Conservation (phyloP, 2,888 invertebrate species). For the Parelbella ahira region DNA sequence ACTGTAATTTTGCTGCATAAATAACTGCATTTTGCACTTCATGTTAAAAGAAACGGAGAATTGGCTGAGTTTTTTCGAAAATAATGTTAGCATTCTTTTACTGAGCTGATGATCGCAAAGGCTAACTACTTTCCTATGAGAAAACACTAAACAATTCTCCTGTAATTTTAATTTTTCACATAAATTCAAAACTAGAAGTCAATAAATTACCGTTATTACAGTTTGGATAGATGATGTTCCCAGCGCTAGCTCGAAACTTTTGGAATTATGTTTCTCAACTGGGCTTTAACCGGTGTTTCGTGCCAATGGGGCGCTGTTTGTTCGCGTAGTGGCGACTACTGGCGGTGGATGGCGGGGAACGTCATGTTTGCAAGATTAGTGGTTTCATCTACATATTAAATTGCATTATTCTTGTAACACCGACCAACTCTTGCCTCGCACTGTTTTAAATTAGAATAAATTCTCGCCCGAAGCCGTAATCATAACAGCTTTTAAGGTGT, state of each 20-base stretch:
- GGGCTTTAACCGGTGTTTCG: slow-evolving; percentile 27
- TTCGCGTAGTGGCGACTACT: slow-evolving; percentile 4
- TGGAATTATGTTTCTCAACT: slow-evolving; percentile 28
- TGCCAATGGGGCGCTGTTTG: slow-evolving; percentile 29
- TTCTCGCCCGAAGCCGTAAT: slow-evolving; percentile 19
- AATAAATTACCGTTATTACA: slow-evolving; percentile 34
- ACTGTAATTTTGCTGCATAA: too few relatives aligned
- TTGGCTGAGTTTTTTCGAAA: too few relatives aligned
- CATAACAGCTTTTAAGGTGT: slow-evolving; percentile 23
- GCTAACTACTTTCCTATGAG: neutral
- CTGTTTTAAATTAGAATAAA: slow-evolving; percentile 26
- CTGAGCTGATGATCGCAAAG: too few relatives aligned
- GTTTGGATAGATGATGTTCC: slow-evolving; percentile 29
- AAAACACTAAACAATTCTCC: slow-evolving; percentile 4
- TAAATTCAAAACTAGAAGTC: slow-evolving; percentile 25
- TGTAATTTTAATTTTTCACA: slow-evolving; percentile 25
- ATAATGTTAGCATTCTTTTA: too few relatives aligned
- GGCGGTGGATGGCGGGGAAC: slow-evolving; percentile 7
- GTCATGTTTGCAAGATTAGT: slow-evolving; percentile 18
- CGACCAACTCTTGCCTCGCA: slow-evolving; percentile 22
- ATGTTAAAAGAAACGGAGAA: too few relatives aligned
- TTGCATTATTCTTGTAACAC: slow-evolving; percentile 26
- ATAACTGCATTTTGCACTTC: too few relatives aligned
- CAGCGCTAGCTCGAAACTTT: slow-evolving; percentile 28
- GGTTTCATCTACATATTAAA: slow-evolving; percentile 26